phyloP scores from a whole-genome alignment of 2,113 vertebrate genomes.

The Rhynchomys soricoides region DNA sequence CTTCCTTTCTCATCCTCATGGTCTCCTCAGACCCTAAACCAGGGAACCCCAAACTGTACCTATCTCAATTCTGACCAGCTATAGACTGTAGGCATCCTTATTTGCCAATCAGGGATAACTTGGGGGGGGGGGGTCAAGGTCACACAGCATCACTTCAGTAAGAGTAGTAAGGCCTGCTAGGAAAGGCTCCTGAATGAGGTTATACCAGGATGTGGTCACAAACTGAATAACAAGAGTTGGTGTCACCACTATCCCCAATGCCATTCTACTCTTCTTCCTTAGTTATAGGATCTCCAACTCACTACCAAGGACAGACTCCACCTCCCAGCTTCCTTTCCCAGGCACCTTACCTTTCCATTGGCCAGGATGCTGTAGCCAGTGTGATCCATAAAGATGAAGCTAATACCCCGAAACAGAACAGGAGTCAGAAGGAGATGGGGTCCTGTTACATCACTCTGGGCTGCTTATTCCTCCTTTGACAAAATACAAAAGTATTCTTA shows the following conservation, averaged over 20 bases:
- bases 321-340: not conserved
- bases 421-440: not conserved
- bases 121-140: no score
- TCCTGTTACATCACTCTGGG: not conserved
- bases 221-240: not conserved
- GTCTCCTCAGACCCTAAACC: no score
- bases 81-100: no score
- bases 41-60: no score
- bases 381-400: not conserved
- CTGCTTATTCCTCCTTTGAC: not conserved
- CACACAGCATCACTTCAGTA: no score
- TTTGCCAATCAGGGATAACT: no score
- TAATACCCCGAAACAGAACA: not conserved
- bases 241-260: not conserved
- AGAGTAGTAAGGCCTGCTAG: not conserved
- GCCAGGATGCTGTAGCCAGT: not conserved
- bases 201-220: not conserved
- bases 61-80: no score
- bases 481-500: not conserved
- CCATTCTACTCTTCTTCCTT: not conserved
- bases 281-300: not conserved
- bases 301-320: not conserved
- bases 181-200: not conserved
- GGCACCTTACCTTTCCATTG: not conserved
- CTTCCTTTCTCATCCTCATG: no score